phyloP scores from a whole-genome alignment of 2,888 invertebrate genomes.

The Eumacrocentrus americanus region DNA sequence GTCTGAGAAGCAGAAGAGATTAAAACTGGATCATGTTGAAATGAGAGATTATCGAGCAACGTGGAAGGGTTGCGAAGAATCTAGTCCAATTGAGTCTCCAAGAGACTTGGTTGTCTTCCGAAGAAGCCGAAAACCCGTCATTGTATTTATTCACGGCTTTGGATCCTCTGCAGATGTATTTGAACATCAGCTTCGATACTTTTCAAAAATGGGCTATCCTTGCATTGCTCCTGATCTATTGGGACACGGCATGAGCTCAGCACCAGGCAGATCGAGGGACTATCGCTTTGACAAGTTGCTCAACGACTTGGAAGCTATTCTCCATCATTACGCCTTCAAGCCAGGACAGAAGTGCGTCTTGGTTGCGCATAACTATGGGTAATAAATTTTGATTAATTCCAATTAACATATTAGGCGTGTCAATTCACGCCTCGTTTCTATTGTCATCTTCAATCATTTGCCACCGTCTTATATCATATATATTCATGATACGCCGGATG shows the following conservation, averaged over 20 bases:
- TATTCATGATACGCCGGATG: conserved; percentile 1
- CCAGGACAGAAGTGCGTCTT: conserved; percentile 66
- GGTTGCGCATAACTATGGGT: conserved; percentile 75
- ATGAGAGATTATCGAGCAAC: conserved; percentile 12
- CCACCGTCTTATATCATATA: neutral
- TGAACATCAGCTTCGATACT: conserved; percentile 67
- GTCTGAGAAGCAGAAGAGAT: conserved; percentile 8
- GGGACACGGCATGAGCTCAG: conserved; percentile 72
- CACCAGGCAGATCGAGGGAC: conserved; percentile 64
- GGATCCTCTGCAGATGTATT: conserved; percentile 71
- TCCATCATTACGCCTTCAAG: conserved; percentile 68
- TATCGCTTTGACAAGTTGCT: conserved; percentile 69
- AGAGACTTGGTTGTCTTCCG: conserved; percentile 43
- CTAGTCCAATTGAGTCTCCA: conserved; percentile 27
- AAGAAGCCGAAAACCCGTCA: conserved; percentile 61
- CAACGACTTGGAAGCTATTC: conserved; percentile 66
- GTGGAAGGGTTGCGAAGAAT: conserved; percentile 27
- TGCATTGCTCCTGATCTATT: conserved; percentile 72
- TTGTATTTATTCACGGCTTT: conserved; percentile 73
- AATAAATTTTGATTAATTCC: conserved; percentile 43
- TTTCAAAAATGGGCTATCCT: conserved; percentile 67
- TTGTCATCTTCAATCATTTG: conserved; percentile 12
- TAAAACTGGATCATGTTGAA: conserved; percentile 12
- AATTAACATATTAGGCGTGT: conserved; percentile 1
- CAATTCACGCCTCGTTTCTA: conserved; percentile 24